Base-by-base conservation (phyloP, 2,888 invertebrate species). In the Dolomedes plantarius region DNA sequence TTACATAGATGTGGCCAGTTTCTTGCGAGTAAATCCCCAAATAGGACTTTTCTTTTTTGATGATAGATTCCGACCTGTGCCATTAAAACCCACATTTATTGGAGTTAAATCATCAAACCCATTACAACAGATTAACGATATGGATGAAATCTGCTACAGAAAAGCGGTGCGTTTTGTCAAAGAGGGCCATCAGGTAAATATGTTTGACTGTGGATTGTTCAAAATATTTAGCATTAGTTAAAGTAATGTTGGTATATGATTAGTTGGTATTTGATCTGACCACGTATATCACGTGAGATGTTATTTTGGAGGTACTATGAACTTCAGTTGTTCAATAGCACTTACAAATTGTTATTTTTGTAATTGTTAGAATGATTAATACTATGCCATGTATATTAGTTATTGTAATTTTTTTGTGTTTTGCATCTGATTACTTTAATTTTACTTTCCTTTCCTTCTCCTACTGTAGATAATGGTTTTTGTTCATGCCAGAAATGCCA, bases 401-500 rank as follows among this genome's bases (percentile, higher is more conserved):
- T n/a, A n/a, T n/a, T n/a, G n/a, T n/a, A n/a, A n/a, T n/a, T n/a
- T n/a, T n/a, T n/a, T n/a, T n/a, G n/a, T n/a, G n/a, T n/a, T n/a
- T n/a, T n/a, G n/a, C n/a, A n/a, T n/a, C n/a, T n/a, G n/a, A n/a
- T n/a, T n/a, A n/a, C n/a, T n/a, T 36, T 7, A 36, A 36, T 36
- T 36, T 36, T 19, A n/a, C 23, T 56, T 56, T 62, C 23, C n/a
- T 1, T 11, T 23, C 62, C 28, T 23, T 0, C 23, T 27, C 13
- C 9, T 64, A 19, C 36, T 56, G 39, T 89, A 93, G 93, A 94
- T 97, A 0, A 98, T 99, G 97, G 97, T 99, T 0, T 99, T 99
- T 91, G 99, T 99, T 0, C 99, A 99, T 92, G 98, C 99, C 0
- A 94, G 99, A 31, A 99, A 98, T 93, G 97, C 98, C 11, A 99